These are phyloP conservation scores for Muricea muricata DNA, from an alignment of 92 coral and sea anemone genomes.

Conservation along the genomic window DNA sequence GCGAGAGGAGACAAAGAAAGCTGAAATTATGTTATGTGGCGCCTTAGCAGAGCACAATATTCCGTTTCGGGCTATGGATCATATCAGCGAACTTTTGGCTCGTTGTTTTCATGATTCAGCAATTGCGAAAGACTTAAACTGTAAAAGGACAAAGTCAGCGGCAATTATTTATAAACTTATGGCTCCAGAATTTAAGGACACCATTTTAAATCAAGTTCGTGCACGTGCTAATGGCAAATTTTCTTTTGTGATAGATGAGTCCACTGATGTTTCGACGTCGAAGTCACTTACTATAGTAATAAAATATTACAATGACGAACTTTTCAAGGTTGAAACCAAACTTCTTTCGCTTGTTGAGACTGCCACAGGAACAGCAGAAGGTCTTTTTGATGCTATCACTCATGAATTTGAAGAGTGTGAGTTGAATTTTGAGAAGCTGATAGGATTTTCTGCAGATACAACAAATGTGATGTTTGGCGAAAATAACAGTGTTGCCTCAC, in stretches of 20 bases:
- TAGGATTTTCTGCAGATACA: constrained; percentile 28
- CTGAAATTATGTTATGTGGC: constrained; percentile 27
- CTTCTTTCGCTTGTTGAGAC: neutral
- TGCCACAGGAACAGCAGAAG: constrained; percentile 15
- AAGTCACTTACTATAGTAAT: constrained; percentile 8
- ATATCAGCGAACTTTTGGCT: constrained; percentile 4
- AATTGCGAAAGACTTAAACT: constrained; percentile 5
- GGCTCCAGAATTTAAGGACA: neutral
- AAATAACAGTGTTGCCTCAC: constrained; percentile 19
- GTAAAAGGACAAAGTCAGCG: constrained; percentile 9
- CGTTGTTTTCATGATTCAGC: constrained; percentile 10
- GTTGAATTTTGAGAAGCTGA: neutral
- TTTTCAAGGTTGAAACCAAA: constrained; percentile 3
- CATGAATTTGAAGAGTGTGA: neutral
- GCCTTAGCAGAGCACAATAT: constrained; percentile 19
- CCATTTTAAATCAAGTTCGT: neutral
- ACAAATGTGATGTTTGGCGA: constrained; percentile 26
- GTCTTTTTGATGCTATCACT: constrained; percentile 4
- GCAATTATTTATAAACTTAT: constrained; percentile 21
- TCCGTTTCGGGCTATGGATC: constrained; percentile 35
- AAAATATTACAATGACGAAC: neutral
- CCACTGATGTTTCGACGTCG: constrained; percentile 12
- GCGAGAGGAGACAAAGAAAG: constrained; percentile 7
- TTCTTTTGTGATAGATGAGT: constrained; percentile 9
- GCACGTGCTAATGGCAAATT: neutral